Base-by-base conservation (phyloP, 1,140 invertebrate genomes). In the Paramacrobiotus metropolitanus region DNA sequence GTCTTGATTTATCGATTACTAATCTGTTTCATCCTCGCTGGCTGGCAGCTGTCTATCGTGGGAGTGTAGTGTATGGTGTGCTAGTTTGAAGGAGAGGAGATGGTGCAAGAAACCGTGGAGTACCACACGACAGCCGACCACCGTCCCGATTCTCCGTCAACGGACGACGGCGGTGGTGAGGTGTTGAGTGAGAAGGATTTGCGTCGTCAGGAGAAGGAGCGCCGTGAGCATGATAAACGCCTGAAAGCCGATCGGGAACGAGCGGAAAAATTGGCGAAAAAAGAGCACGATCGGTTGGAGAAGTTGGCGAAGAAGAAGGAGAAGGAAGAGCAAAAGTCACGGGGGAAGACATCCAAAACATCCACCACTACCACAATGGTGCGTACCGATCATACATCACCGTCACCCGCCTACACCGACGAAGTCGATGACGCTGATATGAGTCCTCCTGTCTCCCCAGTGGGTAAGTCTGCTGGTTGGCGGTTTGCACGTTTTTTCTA, bases 311-410 rank as follows among this genome's bases (percentile, higher is more conserved):
- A 24, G 48, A 4, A 55, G 24, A 15, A 28, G 24, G 48, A 62
- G 62, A 63, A 59, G 29, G 59, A 59, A 62, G 61, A 66, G 60
- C 21, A 30, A 18, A 61, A 30, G 59, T 62, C 60, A 29, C 30
- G 45, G 15, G 59, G 62, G 4, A 45, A 40, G 45, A 62, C 34
- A 60, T 59, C 61, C 65, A 63, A 24, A 66, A 65, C 15, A 55
- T 15, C 24, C 9, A 20, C 48, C 15, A 55, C 24, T 15, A 24
- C 15, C 15, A 15, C 24, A 24, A 55, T 28, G 15, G 15, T 15
- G 48, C 24, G 24, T 55, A 15, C 9, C 24, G 48, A 55, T 15
- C 4, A 15, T 20, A 9, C 48, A 55, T 4, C 48, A 24, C 15
- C 21, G 15, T 24, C 48, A 20, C 15, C 21, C 4, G 48, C 48